phyloP scores from a whole-genome alignment of 2,113 vertebrate genomes.

The Ciconia maguari region DNA sequence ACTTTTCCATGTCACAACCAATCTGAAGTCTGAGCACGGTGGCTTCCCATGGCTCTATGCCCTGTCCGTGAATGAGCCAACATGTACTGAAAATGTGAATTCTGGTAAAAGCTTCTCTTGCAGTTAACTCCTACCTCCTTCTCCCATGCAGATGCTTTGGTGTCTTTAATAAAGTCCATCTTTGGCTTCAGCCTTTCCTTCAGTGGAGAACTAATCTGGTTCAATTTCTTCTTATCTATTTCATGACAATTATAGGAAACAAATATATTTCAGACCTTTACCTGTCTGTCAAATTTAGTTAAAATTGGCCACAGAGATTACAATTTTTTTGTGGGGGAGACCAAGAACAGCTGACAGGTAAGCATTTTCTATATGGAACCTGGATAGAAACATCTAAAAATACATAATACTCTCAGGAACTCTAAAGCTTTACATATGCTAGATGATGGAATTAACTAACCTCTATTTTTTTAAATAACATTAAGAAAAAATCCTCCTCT shows the following conservation, averaged over 20 bases:
- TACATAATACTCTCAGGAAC: not conserved
- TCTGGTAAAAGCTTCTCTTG: not conserved
- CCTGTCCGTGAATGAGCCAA: not conserved
- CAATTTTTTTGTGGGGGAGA: not conserved
- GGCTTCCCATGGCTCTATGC: not conserved
- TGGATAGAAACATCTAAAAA: not conserved
- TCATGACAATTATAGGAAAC: not conserved
- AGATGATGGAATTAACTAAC: not conserved
- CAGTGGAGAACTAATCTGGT: not conserved
- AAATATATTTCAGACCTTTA: not conserved
- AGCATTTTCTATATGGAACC: not conserved
- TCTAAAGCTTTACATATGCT: not conserved
- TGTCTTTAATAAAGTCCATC: not conserved
- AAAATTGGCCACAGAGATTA: not conserved
- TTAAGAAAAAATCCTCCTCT: not conserved
- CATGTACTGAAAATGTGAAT: not conserved
- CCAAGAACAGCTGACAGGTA: not conserved
- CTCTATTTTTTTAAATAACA: not conserved
- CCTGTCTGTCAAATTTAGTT: not conserved
- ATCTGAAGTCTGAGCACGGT: not conserved
- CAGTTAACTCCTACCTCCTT: not conserved
- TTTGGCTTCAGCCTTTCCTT: not conserved
- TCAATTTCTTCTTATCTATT: not conserved
- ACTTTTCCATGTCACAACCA: accelerated
- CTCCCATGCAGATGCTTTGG: not conserved